Evolutionary conservation across 2,888 invertebrate genomes (phyloP), one percentile per base, ranked within the genome.

Genomic region (Diaperis boleti): DNA sequence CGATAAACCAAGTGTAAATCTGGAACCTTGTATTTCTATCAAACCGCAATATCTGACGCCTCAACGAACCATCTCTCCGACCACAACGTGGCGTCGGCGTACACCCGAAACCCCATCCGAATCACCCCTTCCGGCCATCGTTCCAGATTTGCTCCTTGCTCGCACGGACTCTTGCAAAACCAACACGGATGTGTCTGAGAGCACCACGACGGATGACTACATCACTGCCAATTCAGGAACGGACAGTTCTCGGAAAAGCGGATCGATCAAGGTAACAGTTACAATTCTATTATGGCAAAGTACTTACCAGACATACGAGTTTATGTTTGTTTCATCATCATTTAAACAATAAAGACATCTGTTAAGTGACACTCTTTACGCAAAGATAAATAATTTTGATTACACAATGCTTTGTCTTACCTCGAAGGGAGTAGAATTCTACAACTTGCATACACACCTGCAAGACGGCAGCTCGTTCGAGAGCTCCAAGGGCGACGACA

Each of bases 381-480:
- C n/a, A n/a, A n/a, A n/a, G n/a, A n/a, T n/a, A n/a, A n/a, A n/a
- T n/a, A n/a, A n/a, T n/a, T n/a, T n/a, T n/a, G n/a, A n/a, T n/a
- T n/a, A n/a, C n/a, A n/a, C n/a, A n/a, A n/a, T n/a, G n/a, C n/a
- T n/a, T n/a, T n/a, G n/a, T n/a, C n/a, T n/a, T n/a, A n/a, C n/a
- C n/a, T n/a, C n/a, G n/a, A n/a, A 70, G 69, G 71, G 69, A 14
- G 60, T 68, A 26, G 71, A 70, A 7, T 45, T 69, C 13, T 66
- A 69, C 57, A 63, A 65, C 13, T 64, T 66, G 18, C 70, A 70
- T 18, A 62, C 68, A 7, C 67, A 71, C 29, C 39, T 68, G n/a
- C 88, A 88, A 75, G 92, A 91, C 64, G 92, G 92, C 17, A 92
- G 92, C 68, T 93, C 93, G n/a, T 92, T 94, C 79, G 94, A 94